These are phyloP conservation scores for Gasteruption jaculator DNA, from an alignment of 2,888 invertebrate species.

Conservation along the genomic window DNA sequence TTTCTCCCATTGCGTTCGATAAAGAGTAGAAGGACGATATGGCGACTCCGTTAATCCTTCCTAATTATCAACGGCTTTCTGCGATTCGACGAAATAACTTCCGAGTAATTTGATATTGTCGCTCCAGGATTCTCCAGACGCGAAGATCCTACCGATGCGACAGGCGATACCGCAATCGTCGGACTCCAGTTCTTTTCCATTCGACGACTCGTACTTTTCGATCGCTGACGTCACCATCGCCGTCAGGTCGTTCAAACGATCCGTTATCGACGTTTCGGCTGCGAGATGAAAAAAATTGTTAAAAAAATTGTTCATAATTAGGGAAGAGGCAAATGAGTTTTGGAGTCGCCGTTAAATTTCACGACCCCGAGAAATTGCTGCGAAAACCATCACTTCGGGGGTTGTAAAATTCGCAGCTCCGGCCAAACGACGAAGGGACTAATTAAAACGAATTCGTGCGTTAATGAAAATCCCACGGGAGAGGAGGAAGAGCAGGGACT, in stretches of 20 bases:
- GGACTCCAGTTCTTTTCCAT: slow-evolving; percentile 40
- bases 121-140: slow-evolving; percentile 30
- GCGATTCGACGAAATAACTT: slow-evolving; percentile 34
- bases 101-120: slow-evolving; percentile 35
- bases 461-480: too few species aligned
- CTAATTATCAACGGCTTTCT: too few species aligned
- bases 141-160: slow-evolving; percentile 49
- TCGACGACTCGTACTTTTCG: slow-evolving; percentile 29
- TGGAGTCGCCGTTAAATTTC: too few species aligned
- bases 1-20: too few species aligned
- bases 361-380: too few species aligned
- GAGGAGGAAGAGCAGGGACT: not conserved
- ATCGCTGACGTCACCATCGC: slow-evolving; percentile 32
- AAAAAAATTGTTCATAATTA: slow-evolving; percentile 1
- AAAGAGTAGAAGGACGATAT: too few species aligned
- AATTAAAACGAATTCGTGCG: not conserved
- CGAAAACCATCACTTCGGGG: too few species aligned
- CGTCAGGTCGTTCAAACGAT: slow-evolving; percentile 31
- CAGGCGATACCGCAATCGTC: slow-evolving; percentile 54
- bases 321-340: too few species aligned
- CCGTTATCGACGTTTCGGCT: slow-evolving; percentile 24
- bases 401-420: too few species aligned
- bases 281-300: slow-evolving; percentile 11
- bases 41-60: too few species aligned
- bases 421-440: slow-evolving; percentile 6